A percentile compares a stretch with the other conserved stretches of the same genome.
Conservation (phyloP, 2,888 invertebrate genomes). For the Rotaria socialis region DNA sequence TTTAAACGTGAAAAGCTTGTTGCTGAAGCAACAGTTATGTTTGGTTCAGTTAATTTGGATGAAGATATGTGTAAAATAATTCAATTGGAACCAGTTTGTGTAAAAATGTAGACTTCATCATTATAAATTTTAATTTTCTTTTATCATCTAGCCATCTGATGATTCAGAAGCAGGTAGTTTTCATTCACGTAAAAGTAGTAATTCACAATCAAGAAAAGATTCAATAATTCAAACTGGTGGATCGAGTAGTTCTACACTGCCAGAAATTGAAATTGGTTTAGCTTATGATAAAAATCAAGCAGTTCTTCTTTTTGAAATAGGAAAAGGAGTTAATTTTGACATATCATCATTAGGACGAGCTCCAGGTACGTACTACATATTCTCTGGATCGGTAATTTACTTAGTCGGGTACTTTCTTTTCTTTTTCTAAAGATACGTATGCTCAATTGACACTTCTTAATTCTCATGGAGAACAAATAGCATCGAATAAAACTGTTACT, state of each 20-base stretch:
- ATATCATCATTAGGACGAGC: not conserved
- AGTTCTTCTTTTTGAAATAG: not conserved
- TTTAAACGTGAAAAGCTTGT: slow-evolving; percentile 13
- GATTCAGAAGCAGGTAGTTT: not conserved
- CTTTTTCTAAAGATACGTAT: not conserved
- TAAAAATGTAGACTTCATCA: not conserved
- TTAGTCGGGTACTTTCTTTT: not conserved
- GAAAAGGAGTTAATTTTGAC: slow-evolving; percentile 18
- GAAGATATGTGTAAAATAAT: slow-evolving; percentile 33
- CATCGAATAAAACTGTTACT: slow-evolving; percentile 21
- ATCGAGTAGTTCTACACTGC: not conserved
- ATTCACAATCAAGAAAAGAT: not conserved
- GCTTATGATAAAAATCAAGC: slow-evolving; percentile 11
- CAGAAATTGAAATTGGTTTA: slow-evolving; percentile 31
- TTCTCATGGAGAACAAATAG: not conserved
- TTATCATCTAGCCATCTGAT: not conserved
- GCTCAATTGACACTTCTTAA: not conserved
- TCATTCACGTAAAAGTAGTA: not conserved
- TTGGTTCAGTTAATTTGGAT: slow-evolving; percentile 15
- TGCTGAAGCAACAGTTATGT: slow-evolving; percentile 24
- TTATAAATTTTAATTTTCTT: no score
- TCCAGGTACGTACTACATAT: not conserved
- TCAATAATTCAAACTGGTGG: not conserved
- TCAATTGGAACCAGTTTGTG: not conserved
- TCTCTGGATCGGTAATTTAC: not conserved